Conservation (phyloP, 2,888 invertebrate genomes). For the Falcaria lacertinaria region DNA sequence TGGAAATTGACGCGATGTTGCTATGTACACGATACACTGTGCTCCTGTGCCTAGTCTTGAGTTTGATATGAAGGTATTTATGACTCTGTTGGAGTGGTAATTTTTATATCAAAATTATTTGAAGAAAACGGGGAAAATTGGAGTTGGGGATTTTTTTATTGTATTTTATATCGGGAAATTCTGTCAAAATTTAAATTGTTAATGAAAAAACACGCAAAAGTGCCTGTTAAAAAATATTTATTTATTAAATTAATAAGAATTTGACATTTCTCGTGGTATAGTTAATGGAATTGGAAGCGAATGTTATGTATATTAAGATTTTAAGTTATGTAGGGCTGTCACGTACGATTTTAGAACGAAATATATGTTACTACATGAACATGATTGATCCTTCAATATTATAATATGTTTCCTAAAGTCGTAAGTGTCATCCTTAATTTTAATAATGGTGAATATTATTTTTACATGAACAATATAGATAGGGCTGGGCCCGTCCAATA, state of each 20-base stretch:
- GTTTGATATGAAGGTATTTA: constrained; percentile 18
- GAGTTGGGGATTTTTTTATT: too few relatives aligned
- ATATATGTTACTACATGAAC: too few relatives aligned
- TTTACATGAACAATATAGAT: constrained; percentile 21
- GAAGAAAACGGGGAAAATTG: too few relatives aligned
- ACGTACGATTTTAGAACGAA: not conserved
- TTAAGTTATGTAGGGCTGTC: not conserved
- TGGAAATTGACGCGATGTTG: constrained; percentile 50
- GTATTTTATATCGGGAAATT: too few relatives aligned
- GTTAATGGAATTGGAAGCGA: too few relatives aligned
- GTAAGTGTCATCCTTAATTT: constrained; percentile 6
- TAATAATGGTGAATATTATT: constrained; percentile 17
- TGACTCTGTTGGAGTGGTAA: constrained; percentile 24
- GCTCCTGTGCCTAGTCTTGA: constrained; percentile 10
- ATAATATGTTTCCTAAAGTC: not conserved
- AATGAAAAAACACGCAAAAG: not conserved
- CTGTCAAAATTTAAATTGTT: too few relatives aligned
- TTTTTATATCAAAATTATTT: too few relatives aligned
- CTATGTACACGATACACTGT: constrained; percentile 42
- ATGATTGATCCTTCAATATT: not conserved
- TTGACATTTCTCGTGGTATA: constrained; percentile 12
- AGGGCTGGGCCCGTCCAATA: constrained; percentile 27
- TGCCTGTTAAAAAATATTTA: not conserved
- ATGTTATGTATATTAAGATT: too few relatives aligned
- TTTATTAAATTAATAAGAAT: constrained; percentile 4